phyloP scores from a whole-genome alignment of 2,113 vertebrate genomes.

The Planiliza haematocheilus region DNA sequence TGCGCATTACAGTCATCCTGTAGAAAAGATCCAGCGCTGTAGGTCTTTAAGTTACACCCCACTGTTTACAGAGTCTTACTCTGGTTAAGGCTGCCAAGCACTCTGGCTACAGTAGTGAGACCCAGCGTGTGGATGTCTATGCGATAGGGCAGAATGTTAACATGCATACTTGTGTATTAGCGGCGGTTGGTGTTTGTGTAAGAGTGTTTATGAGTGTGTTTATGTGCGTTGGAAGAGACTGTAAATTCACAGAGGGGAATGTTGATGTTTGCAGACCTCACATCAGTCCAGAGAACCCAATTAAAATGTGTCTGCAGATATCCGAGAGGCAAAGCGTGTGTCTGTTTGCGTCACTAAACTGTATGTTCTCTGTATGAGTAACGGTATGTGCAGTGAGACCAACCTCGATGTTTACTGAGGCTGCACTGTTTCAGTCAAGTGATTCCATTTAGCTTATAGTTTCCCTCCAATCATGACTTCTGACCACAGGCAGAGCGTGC shows the following conservation, averaged over 20 bases:
- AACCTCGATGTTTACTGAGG: constrained; percentile 59
- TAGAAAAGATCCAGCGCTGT: constrained; percentile 36
- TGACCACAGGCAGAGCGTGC: constrained; percentile 38
- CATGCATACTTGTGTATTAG: constrained; percentile 32
- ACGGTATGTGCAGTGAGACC: constrained; percentile 14
- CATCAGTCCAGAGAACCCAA: constrained; percentile 19
- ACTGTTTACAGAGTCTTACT: constrained; percentile 36
- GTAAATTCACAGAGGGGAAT: constrained; percentile 54
- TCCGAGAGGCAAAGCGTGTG: constrained; percentile 3
- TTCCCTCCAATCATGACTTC: constrained; percentile 65
- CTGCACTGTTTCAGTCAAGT: constrained; percentile 76
- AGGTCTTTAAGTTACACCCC: constrained; percentile 33
- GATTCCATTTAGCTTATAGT: constrained; percentile 72
- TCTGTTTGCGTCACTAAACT: constrained; percentile 16
- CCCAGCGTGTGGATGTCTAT: constrained; percentile 1
- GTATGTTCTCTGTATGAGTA: constrained; percentile 12
- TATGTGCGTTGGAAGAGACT: constrained; percentile 33
- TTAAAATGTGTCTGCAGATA: constrained; percentile 35
- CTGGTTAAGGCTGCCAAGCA: constrained; percentile 12
- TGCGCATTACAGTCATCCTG: constrained; percentile 14
- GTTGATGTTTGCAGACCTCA: constrained; percentile 29
- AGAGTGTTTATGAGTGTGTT: constrained; percentile 57
- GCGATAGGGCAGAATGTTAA: constrained; percentile 15
- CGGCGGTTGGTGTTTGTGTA: constrained; percentile 34
- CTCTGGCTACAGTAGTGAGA: constrained; percentile 9